Evolutionary conservation across 2,797 vertebrate genomes (phyloP), one percentile per base, ranked within the genome.

Genomic region (Enteromius afrohamiltoni): DNA sequence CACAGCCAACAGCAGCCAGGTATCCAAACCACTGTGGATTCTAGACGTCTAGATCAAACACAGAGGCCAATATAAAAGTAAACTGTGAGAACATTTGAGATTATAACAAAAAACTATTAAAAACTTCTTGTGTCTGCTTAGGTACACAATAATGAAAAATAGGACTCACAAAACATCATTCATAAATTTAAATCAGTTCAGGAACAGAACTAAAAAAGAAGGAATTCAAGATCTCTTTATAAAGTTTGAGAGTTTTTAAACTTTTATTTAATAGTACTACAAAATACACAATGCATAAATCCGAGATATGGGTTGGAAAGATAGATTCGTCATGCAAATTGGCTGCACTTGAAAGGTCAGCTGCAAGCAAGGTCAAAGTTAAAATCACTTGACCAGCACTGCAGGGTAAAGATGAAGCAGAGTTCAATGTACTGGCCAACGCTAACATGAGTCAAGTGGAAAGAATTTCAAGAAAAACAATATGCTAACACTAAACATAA

Each of bases 1-100:
- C 58, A 89, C 65, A 87, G 21, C 84, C 49, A 10, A 77, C 87
- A 73, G 88, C 83, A 83, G 77, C 82, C 6, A 77, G 69, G 89
- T 84, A 87, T 45, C 34, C 47, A 76, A 53, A 53, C 53, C 60
- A 75, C 31, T 49, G 3, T 17, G 29, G 19, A 65, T 3, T 29
- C 5, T 40, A 42, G 13, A 53, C 0, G 0, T 64, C 55, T 74
- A 37, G 45, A 67, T 49, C 9, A 13, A 73, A 64, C 37, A 64
- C n/a, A 70, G 3, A 42, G 19, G 29, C 31, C 49, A 70, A 21
- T 58, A 42, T 70, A 53, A 8, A 13, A 58, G 53, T 42, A 76
- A 37, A 76, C 34, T n/a, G 13, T 26, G 8, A n/a, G 53, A 37
- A 74, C 3, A 53, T n/a, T 51, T 51, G 2, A n/a, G 29, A n/a